These are phyloP conservation scores for Rhincodon typus DNA, from an alignment of 2,797 vertebrate species.

Conservation along the genomic window DNA sequence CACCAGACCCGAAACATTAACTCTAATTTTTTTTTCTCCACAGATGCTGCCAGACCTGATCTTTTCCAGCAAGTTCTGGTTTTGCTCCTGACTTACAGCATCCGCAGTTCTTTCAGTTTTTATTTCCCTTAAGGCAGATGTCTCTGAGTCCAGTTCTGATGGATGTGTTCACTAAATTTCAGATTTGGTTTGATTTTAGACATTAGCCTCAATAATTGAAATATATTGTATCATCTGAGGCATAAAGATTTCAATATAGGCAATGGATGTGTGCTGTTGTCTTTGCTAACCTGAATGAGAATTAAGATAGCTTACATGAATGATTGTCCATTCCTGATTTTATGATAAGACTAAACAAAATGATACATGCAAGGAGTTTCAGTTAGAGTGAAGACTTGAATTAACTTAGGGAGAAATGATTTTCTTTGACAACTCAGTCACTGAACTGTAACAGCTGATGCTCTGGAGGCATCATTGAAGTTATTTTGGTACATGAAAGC, in stretches of 20 bases:
- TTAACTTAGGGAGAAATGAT: not conserved
- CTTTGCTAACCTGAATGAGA: not conserved
- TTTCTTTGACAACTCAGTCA: not conserved
- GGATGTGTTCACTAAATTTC: not conserved
- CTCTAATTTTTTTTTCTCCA: too few relatives aligned
- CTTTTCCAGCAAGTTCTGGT: too few relatives aligned
- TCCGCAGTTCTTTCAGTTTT: too few relatives aligned
- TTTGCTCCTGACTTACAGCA: too few relatives aligned
- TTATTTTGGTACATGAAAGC: not conserved
- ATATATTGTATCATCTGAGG: not conserved
- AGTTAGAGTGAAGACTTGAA: not conserved
- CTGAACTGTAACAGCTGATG: not conserved
- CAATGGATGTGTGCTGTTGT: not conserved
- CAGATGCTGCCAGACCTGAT: too few relatives aligned
- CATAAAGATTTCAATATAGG: not conserved
- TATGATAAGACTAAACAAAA: not conserved
- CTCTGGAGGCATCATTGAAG: not conserved
- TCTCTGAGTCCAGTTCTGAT: not conserved
- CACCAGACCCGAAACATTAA: too few relatives aligned
- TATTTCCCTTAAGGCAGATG: too few relatives aligned
- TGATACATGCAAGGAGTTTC: not conserved
- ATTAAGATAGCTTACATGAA: not conserved
- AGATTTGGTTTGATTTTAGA: not conserved
- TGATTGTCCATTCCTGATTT: not conserved
- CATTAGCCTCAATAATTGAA: not conserved